Conservation (phyloP, 2,888 invertebrate genomes). For the Harpagoxenus sublaevis region DNA sequence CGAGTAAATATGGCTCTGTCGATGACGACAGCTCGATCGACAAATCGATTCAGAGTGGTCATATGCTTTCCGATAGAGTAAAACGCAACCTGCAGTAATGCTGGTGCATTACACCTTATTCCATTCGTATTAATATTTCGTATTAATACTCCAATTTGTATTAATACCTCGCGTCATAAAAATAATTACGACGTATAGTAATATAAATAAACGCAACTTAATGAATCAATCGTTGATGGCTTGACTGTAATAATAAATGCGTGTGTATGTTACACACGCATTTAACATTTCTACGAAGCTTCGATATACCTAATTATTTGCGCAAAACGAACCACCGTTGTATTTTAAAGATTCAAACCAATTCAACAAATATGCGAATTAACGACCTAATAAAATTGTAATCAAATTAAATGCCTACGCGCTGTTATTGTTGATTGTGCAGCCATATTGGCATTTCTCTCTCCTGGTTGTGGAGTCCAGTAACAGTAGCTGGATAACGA, state of each 20-base stretch:
- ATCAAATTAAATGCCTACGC: background rate
- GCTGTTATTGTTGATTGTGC: background rate
- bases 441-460: background rate
- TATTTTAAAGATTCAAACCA: constrained; percentile 17
- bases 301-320: background rate
- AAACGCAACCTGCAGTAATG: background rate
- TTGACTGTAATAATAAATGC: background rate
- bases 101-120: background rate
- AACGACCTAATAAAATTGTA: background rate
- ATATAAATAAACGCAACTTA: constrained; percentile 4
- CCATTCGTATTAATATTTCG: constrained; percentile 1
- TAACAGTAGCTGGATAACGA: background rate
- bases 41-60: background rate
- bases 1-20: constrained; percentile 4
- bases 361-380: background rate
- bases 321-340: background rate
- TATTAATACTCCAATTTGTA: background rate
- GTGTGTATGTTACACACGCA: background rate
- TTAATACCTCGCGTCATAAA: background rate
- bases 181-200: constrained; percentile 26
- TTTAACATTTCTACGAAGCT: background rate
- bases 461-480: background rate
- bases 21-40: background rate
- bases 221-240: background rate
- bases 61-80: background rate